Conservation (phyloP, 1,140 invertebrate genomes). For the Drosophila erecta region DNA sequence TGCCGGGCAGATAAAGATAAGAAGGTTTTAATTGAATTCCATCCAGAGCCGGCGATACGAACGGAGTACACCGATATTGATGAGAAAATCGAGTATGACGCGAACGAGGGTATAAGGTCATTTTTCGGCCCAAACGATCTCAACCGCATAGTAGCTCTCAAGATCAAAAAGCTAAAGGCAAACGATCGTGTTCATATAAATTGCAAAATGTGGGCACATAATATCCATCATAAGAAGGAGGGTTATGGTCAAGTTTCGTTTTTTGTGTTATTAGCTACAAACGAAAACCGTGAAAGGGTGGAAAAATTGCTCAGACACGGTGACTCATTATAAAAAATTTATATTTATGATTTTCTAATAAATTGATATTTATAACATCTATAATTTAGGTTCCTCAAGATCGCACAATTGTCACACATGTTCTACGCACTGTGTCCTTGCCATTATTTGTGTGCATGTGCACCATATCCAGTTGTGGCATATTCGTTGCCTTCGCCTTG, state of each 20-base stretch:
- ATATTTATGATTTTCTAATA: neutral
- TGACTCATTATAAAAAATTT: slow-evolving; percentile 11
- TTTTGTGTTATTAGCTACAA: slow-evolving; percentile 12
- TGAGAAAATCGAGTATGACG: neutral
- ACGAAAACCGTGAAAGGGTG: neutral
- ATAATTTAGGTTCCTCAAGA: slow-evolving; percentile 86
- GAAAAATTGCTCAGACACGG: neutral
- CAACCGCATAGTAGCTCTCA: slow-evolving; percentile 57
- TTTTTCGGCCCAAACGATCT: slow-evolving; percentile 28
- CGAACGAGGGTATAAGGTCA: neutral
- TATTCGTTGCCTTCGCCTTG: slow-evolving; percentile 91
- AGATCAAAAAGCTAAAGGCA: slow-evolving; percentile 25
- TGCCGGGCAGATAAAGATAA: slow-evolving; percentile 6
- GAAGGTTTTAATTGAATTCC: slow-evolving; percentile 13
- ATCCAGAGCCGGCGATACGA: slow-evolving; percentile 42
- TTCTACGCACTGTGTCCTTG: slow-evolving; percentile 93
- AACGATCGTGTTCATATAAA: slow-evolving; percentile 16
- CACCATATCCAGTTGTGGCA: slow-evolving; percentile 93
- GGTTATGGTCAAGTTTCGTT: slow-evolving; percentile 30
- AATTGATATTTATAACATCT: neutral
- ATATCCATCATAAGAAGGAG: slow-evolving; percentile 26
- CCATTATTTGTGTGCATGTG: slow-evolving; percentile 96
- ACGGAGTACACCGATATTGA: slow-evolving; percentile 37
- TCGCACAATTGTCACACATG: slow-evolving; percentile 93
- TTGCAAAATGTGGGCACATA: slow-evolving; percentile 56